These are phyloP conservation scores for Oscheius sp. DNA, from an alignment of 2,888 invertebrate genomes.

Conservation along the genomic window DNA sequence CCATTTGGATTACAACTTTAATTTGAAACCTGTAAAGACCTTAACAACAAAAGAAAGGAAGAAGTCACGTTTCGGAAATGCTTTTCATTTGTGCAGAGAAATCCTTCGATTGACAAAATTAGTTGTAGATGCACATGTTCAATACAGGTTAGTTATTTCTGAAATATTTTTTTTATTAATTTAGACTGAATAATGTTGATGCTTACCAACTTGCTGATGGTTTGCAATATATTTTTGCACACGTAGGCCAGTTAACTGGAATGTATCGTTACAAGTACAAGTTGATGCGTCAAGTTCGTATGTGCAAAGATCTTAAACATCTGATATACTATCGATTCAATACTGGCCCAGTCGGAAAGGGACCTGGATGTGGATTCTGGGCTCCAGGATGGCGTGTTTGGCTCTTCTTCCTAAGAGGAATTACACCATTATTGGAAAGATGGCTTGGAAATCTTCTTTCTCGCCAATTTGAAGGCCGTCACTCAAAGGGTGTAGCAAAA, in stretches of 20 bases:
- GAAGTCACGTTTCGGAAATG: constrained; percentile 83
- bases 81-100: constrained; percentile 98
- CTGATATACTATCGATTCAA: constrained; percentile 89
- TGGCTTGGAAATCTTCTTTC: constrained; percentile 99
- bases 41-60: constrained; percentile 98
- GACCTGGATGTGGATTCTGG: constrained; percentile 70
- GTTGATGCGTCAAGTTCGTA: constrained; percentile 76
- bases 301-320: constrained; percentile 99
- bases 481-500: constrained; percentile 97
- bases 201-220: constrained; percentile 97
- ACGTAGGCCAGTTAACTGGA: constrained; percentile 97
- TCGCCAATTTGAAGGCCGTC: constrained; percentile 97
- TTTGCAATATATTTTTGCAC: constrained; percentile 97
- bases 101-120: constrained; percentile 96
- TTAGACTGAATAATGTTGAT: constrained; percentile 90
- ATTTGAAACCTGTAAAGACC: constrained; percentile 98
- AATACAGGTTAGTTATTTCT: constrained; percentile 79
- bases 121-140: constrained; percentile 98
- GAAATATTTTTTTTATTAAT: not conserved
- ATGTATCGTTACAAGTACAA: constrained; percentile 84
- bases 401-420: constrained; percentile 99
- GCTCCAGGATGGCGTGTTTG: constrained; percentile 92
- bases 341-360: constrained; percentile 70
- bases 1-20: constrained; percentile 99
- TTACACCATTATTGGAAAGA: constrained; percentile 93